Evolutionary conservation across 2,797 vertebrate species (phyloP), one percentile per base, ranked within the genome.

Genomic region (Platyrinchus mystaceus): DNA sequence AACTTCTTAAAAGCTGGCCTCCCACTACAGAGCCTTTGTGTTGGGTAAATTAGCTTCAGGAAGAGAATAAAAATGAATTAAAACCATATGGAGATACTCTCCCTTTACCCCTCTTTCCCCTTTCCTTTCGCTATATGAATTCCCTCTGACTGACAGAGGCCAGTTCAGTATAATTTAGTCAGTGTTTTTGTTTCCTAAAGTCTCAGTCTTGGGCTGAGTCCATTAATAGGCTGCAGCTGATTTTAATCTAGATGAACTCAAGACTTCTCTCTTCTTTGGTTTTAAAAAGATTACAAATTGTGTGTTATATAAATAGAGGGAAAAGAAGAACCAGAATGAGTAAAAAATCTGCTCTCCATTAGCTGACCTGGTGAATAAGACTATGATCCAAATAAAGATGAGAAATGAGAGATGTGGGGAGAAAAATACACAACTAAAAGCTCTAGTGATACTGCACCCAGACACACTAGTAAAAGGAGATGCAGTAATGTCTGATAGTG

Each of bases 211-310:
- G 95, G 96, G 92, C 87, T 88, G 90, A 91, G 90, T 96, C 97
- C 97, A 97, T 97, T 97, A 97, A 98, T 97, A 98, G 92, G 93
- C 95, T 97, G 96, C 97, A 98, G 97, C 97, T 98, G 97, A 98
- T 97, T 97, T 97, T 97, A 97, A 98, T 98, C 97, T 97, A 95
- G 94, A 97, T 97, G 97, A 97, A 97, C 96, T 96, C 97, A 97
- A 97, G 96, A 94, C 93, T 94, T 83, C 87, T 97, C 59, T 70
- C 83, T 96, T 97, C 96, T 97, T 97, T 93, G 82, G 96, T 97
- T 97, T 97, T 95, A 95, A 97, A 96, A 97, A 97, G 97, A 97
- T 97, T 98, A 97, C 97, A 97, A 97, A 97, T 97, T 97, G 95
- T 93, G 95, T 96, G 96, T 96, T 97, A 95, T 90, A 86, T 97